Base-by-base conservation (phyloP, 2,888 invertebrate genomes). In the Linyphia triangularis region DNA sequence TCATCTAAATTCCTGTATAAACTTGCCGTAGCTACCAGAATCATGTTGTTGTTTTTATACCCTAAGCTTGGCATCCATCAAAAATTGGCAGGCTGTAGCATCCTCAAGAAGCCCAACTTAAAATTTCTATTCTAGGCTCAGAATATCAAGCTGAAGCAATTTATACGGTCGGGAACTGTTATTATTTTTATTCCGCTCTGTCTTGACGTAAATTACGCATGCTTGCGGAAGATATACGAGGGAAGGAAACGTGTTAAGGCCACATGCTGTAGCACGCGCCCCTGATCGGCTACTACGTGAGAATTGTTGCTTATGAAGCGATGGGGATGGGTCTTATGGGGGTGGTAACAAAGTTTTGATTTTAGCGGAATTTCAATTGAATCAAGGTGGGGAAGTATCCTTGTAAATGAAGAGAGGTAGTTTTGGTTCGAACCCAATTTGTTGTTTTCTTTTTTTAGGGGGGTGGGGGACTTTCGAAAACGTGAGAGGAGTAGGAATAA, bases 1-100 rank as follows among this genome's bases (percentile, higher is more conserved):
- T 72, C 67, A 82, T 88, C 73, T 81, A 75, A 88, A 88, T 81
- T 88, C 86, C 51, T 59, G 81, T 81, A 88, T 81, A 88, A 88
- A 75, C 73, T 69, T 28, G 37, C 67, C 26, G 26, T 30, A 59
- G 33, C n/a, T n/a, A n/a, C n/a, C 63, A 22, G 37, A 72, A 77
- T 65, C 67, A 81, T 69, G 61, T 43, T 19, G 67, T 81, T 86
- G 81, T 81, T 88, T 81, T 88, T 81, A 72, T 6, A 30, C 22
- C 5, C 19, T 67, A 51, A 51, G 24, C 63, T 13, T 30, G 28
- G 67, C 30, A 67, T 73, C 81, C 73, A 88, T 88, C 81, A 88
- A 81, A 81, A 69, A 75, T 81, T 88, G 86, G 81, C 65, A 81
- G 67, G 24, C 59, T 9, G 43, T 77, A 22, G n/a, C 33, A 5